These are phyloP conservation scores for Alca torda DNA, from an alignment of 2,797 vertebrate species.

Conservation along the genomic window DNA sequence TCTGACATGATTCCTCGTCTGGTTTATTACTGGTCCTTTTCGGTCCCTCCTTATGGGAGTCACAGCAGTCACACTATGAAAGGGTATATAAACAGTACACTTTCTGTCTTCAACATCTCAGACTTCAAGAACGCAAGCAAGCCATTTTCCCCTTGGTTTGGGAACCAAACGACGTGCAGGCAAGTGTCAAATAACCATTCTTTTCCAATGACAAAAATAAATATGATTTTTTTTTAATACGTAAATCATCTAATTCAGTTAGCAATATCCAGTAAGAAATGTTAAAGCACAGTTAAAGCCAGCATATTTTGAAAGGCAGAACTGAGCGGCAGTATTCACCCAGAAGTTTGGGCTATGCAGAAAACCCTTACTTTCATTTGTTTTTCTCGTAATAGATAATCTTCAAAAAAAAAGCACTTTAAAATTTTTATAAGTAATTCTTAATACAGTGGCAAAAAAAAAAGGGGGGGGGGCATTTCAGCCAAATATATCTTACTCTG, in stretches of 20 bases:
- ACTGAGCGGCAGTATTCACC: not conserved
- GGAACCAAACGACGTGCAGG: constrained; percentile 86
- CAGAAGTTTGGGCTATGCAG: not conserved
- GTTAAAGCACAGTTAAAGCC: not conserved
- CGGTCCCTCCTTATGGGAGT: constrained; percentile 82
- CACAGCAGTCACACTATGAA: constrained; percentile 82
- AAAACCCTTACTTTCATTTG: not conserved
- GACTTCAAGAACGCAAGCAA: constrained; percentile 83
- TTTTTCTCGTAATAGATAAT: not conserved
- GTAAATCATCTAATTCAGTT: not conserved
- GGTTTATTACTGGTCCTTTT: constrained; percentile 97
- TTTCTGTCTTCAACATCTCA: constrained; percentile 83
- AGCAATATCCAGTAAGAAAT: not conserved
- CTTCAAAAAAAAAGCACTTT: not conserved
- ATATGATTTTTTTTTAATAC: not conserved
- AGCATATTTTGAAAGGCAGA: not conserved
- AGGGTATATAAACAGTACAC: constrained; percentile 90
- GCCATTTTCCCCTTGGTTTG: constrained; percentile 62
- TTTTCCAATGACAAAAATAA: not conserved
- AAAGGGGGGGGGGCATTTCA: not conserved
- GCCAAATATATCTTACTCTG: not conserved
- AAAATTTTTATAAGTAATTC: not conserved
- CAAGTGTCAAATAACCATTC: constrained; percentile 63
- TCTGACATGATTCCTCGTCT: constrained; percentile 95
- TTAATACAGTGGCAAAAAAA: not conserved